Conservation (phyloP, 2,888 invertebrate genomes). For the Calameuta pallipes region DNA sequence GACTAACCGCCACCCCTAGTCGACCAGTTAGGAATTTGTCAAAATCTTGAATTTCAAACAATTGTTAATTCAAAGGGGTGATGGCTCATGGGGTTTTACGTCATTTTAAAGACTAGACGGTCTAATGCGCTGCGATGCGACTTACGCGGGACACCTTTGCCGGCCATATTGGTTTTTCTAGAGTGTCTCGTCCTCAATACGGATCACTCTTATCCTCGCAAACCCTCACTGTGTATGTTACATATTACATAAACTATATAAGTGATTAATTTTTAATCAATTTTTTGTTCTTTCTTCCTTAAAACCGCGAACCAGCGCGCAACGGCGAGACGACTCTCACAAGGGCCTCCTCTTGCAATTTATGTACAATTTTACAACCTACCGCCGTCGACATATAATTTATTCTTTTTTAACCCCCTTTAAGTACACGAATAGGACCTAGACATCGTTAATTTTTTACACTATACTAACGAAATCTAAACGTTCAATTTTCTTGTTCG, state of each 20-base stretch:
- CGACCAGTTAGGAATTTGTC: not conserved
- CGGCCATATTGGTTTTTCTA: slow-evolving; percentile 1
- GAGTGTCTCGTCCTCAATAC: not conserved
- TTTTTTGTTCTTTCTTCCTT: slow-evolving; percentile 5
- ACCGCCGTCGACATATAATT: slow-evolving; percentile 66
- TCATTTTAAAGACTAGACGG: slow-evolving; percentile 39
- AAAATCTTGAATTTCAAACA: not conserved
- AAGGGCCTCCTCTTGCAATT: slow-evolving; percentile 70
- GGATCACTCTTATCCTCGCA: not conserved
- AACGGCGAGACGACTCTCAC: slow-evolving; percentile 62
- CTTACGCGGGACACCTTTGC: slow-evolving; percentile 40
- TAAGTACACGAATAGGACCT: slow-evolving; percentile 66
- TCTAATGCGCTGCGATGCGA: slow-evolving; percentile 47
- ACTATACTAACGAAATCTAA: slow-evolving; percentile 67
- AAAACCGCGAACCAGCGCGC: slow-evolving; percentile 31
- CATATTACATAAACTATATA: not conserved
- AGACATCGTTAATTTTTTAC: slow-evolving; percentile 66
- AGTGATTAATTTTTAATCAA: not conserved
- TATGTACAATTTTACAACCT: slow-evolving; percentile 73
- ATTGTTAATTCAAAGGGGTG: not conserved
- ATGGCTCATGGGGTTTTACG: not conserved
- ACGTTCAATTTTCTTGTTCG: slow-evolving; percentile 63
- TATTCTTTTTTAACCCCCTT: slow-evolving; percentile 45
- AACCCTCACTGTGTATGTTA: not conserved
- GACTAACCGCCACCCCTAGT: not conserved